Evolutionary conservation across 2,888 invertebrate species (phyloP), one percentile per base, ranked within the genome.

Genomic region (Scaptodrosophila latifasciaeformis): DNA sequence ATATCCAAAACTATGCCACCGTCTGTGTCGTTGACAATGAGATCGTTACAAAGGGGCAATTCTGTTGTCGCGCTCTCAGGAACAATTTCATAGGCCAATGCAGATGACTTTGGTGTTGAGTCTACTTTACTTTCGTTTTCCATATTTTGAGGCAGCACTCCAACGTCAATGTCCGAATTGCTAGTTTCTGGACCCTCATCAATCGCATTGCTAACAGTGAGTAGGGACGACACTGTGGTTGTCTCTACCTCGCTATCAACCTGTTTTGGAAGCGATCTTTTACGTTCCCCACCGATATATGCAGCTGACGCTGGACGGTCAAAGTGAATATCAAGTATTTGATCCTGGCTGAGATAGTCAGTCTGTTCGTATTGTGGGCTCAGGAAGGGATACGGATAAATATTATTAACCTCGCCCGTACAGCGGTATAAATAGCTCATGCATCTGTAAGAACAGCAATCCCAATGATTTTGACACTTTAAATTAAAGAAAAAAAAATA

Each of bases 381-480:
- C 27, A 62, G 19, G 24, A 56, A 56, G 13, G 55, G 35, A 50
- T 59, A 59, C 1, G 62, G 55, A 50, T 50, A 50, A 7, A 21
- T 12, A 3, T 12, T 12, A 12, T 48, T 43, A 17, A 64, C 19
- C 40, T 49, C 58, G 0, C 61, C 43, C 13, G 79, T 58, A 61
- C 85, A 69, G 49, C 82, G 57, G 53, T 75, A 77, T 51, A 67
- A 42, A 46, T 82, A 86, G 7, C 76, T 82, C 57, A 84, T 59
- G 50, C 86, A 86, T 15, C 72, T 83, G 27, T 74, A 62, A 0
- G 86, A 83, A 42, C 86, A 86, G 46, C 86, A 86, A 4, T 86
- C 85, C 65, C 57, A 65, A 56, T 85, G 85, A 35, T 68, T 72
- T 34, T 75, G 81, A 18, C 86, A 86, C 86, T 86, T 31, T 3